Percentiles rank a stretch among this genome's conserved stretches.
Conservation (phyloP, 1,140 invertebrate species). For the Chionoecetes opilio region DNA sequence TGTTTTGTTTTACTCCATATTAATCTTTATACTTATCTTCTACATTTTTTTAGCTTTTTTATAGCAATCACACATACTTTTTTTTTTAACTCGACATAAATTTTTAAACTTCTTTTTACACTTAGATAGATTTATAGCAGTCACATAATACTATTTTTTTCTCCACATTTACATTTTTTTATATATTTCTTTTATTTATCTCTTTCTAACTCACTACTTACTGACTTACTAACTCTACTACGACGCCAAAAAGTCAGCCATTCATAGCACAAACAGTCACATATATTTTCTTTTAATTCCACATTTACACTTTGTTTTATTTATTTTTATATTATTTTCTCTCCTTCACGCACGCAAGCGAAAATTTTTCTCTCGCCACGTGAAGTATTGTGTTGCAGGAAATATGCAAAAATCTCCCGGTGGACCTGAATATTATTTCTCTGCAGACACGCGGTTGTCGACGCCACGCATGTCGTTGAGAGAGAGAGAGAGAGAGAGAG, state of each 20-base stretch:
- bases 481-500: no score
- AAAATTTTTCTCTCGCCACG: not conserved
- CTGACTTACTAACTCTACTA: slow-evolving; percentile 17
- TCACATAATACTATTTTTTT: no score
- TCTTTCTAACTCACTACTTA: no score
- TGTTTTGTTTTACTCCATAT: no score
- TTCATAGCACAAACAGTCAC: not conserved
- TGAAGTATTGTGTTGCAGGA: not conserved
- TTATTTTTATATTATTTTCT: not conserved
- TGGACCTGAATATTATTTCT: not conserved
- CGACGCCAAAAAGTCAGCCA: slow-evolving; percentile 16
- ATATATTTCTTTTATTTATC: no score
- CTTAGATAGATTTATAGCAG: no score
- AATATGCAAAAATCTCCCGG: slow-evolving; percentile 2
- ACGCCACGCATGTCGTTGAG: not conserved
- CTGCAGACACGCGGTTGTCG: not conserved
- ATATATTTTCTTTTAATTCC: not conserved
- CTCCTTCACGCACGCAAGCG: not conserved
- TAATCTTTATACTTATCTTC: no score
- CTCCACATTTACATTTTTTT: no score
- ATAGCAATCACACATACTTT: no score
- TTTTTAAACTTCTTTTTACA: no score
- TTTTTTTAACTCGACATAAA: no score
- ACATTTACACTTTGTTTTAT: not conserved
- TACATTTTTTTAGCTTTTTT: no score